phyloP scores from a whole-genome alignment of 2,113 vertebrate genomes.

The Menura novaehollandiae region DNA sequence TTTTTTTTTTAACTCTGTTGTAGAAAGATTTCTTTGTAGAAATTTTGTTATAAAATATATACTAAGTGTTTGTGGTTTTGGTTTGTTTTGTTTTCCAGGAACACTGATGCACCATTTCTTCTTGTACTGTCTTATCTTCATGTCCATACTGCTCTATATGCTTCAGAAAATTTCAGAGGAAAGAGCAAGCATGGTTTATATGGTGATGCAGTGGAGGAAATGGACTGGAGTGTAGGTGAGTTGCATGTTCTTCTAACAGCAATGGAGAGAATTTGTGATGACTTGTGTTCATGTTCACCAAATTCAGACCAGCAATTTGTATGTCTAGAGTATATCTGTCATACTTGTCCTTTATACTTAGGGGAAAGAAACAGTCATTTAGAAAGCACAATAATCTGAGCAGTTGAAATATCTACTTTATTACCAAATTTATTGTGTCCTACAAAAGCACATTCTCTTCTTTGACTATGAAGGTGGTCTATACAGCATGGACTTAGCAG shows the following conservation, averaged over 20 bases:
- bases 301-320: background rate
- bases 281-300: background rate
- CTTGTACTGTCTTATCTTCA: slow-evolving; percentile 84
- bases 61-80: background rate
- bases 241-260: background rate
- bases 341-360: background rate
- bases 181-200: slow-evolving; percentile 82
- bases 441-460: background rate
- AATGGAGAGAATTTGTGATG: background rate
- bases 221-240: slow-evolving; percentile 91
- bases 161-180: slow-evolving; percentile 75
- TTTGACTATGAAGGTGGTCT: background rate
- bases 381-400: background rate
- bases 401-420: background rate
- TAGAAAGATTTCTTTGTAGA: background rate
- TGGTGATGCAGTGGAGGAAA: slow-evolving; percentile 85
- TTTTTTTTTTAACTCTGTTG: background rate
- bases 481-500: background rate
- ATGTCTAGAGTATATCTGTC: background rate
- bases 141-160: slow-evolving; percentile 85
- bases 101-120: slow-evolving; percentile 74
- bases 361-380: background rate
- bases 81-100: slow-evolving; percentile 63
- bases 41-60: background rate
- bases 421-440: background rate